Evolutionary conservation across 2,888 invertebrate species (phyloP).

Genomic region (Lypha dubia): DNA sequence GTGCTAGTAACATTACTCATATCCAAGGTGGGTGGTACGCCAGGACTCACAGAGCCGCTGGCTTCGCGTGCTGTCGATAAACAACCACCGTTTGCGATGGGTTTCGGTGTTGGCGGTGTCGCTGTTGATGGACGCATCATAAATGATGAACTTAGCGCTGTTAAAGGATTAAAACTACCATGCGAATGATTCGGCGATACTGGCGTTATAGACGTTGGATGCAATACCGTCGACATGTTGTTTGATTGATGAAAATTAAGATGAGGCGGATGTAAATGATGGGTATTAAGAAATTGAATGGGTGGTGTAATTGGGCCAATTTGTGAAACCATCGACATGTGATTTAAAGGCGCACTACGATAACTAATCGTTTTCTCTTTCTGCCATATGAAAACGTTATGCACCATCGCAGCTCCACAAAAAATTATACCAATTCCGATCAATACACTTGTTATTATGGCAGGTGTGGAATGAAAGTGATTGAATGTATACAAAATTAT

Average conservation of each 20-base stretch:
- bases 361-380: conserved; percentile 94
- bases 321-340: conserved; percentile 76
- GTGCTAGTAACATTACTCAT: conserved; percentile 87
- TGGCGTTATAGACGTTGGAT: conserved; percentile 83
- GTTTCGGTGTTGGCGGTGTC: conserved; percentile 83
- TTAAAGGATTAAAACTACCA: conserved; percentile 82
- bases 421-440: conserved; percentile 96
- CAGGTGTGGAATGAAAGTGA: conserved; percentile 95
- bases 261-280: conserved; percentile 69
- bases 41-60: conserved; percentile 87
- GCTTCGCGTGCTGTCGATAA: conserved; percentile 77
- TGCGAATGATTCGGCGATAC: conserved; percentile 83
- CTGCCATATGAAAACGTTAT: conserved; percentile 97
- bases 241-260: conserved; percentile 74
- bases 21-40: conserved; percentile 86
- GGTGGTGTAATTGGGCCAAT: conserved; percentile 77
- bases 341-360: conserved; percentile 80
- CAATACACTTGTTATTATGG: conserved; percentile 94
- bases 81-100: conserved; percentile 75
- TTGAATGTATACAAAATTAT: conserved; percentile 96
- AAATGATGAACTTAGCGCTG: conserved; percentile 79
- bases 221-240: conserved; percentile 72
- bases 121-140: conserved; percentile 82
- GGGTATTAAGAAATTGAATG: conserved; percentile 76
- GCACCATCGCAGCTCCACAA: conserved; percentile 96